phyloP scores from a whole-genome alignment of 92 coral and sea anemone genomes.

The Micromussa lordhowensis region DNA sequence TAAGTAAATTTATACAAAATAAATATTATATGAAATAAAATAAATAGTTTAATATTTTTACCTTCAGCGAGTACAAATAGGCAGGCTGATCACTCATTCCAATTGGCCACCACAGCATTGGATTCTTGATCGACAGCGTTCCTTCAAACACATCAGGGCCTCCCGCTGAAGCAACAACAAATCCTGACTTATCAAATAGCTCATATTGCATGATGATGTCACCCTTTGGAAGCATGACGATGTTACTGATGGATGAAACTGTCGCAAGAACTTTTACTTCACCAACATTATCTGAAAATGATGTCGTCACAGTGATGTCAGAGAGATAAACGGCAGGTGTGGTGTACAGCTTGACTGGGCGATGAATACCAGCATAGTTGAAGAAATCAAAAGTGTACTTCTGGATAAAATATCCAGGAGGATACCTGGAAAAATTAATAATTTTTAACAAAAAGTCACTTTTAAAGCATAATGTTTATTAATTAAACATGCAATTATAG shows the following conservation, averaged over 20 bases:
- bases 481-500: no score
- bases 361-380: constrained; percentile 99
- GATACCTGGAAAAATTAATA: constrained; percentile 66
- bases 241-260: constrained; percentile 40
- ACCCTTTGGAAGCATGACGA: constrained; percentile 47
- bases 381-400: constrained; percentile 93
- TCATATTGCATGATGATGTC: constrained; percentile 78
- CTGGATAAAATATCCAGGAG: constrained; percentile 93
- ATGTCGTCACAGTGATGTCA: constrained; percentile 86
- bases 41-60: constrained; percentile 5
- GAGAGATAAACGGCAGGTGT: constrained; percentile 91
- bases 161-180: constrained; percentile 67
- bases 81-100: constrained; percentile 96
- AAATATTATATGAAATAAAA: not conserved
- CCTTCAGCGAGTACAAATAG: constrained; percentile 91
- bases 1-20: not conserved
- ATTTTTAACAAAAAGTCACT: no score
- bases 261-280: constrained; percentile 66
- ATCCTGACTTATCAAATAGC: constrained; percentile 72
- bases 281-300: constrained; percentile 65
- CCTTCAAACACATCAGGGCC: constrained; percentile 80
- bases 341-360: constrained; percentile 93
- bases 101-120: constrained; percentile 95
- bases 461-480: no score
- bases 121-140: constrained; percentile 64